Percentiles rank a stretch among this genome's conserved stretches.
phyloP scores from a whole-genome alignment of 2,888 invertebrate genomes.

The Drosophila antonietae region DNA sequence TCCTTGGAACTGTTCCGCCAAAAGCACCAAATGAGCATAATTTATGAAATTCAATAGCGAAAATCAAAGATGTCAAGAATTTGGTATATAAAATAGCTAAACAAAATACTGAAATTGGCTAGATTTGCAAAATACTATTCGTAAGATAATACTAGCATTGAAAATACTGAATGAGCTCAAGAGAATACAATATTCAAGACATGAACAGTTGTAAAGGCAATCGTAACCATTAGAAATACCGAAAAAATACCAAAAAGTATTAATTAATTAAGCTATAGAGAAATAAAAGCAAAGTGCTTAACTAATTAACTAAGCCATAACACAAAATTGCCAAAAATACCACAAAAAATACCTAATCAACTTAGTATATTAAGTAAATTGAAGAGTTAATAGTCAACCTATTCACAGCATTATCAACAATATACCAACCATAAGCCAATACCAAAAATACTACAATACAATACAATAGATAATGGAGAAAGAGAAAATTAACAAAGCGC shows the following conservation, averaged over 20 bases:
- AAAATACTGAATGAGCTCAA: not conserved
- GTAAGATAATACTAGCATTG: not conserved
- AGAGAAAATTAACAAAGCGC: slow-evolving; percentile 1
- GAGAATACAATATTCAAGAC: not conserved
- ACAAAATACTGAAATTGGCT: too few species aligned
- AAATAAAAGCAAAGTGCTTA: not conserved
- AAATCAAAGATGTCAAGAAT: too few species aligned
- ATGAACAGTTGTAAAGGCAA: too few species aligned
- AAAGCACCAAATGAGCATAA: not conserved
- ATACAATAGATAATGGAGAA: not conserved
- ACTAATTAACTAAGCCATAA: not conserved
- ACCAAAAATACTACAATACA: too few species aligned
- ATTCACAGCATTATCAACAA: not conserved
- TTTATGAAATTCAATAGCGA: not conserved
- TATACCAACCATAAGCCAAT: not conserved
- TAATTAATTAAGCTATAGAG: not conserved
- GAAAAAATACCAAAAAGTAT: not conserved
- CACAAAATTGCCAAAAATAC: not conserved
- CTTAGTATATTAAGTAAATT: not conserved
- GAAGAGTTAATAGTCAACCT: not conserved
- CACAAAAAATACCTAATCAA: not conserved
- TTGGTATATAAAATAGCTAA: too few species aligned
- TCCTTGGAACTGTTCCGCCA: not conserved
- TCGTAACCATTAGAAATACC: not conserved
- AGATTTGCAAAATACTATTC: not conserved